Evolutionary conservation across 1,140 invertebrate species (phyloP), one percentile per base, ranked within the genome.

Genomic region (Zaprionus tsacasi): DNA sequence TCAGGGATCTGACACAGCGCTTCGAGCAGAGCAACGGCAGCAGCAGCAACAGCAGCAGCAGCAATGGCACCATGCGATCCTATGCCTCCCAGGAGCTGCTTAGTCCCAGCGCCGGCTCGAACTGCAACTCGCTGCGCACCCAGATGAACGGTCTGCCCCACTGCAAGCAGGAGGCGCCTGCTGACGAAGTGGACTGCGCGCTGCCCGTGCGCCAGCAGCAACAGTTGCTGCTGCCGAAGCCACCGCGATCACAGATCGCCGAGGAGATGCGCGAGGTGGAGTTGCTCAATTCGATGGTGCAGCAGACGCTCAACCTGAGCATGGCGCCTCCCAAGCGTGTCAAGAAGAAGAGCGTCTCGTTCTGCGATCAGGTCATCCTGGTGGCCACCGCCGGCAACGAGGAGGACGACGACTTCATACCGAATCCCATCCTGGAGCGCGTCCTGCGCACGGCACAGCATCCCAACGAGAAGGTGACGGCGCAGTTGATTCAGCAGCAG

Each of bases 261-360:
- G 93, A 93, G 76, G 93, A 94, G 81, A 92, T 94, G 10, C 91
- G 93, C n/a, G 93, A 94, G 80, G 93, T 94, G 48, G 93, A 94
- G 90, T 92, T 94, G 85, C 83, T 94, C 33, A 94, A 93, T 69
- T 91, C 92, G 7, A 93, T 93, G 73, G 93, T 94, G 21, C 93
- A 94, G 70, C 92, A 94, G 69, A 93, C 93, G 3, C 69, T 94
- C 3, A 91, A 89, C 70, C 80, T 83, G 50, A 86, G 45, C 45
- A 67, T 25, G 6, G 15, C 60, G 25, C 57, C 69, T 11, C 76
- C 75, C 7, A 94, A 94, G 76, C 94, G 95, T 63, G 94, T 95
- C 7, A 97, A 97, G 89, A 98, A 98, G 94, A 98, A 98, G 92
- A 97, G 96, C 79, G 98, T 98, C 1, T 98, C 97, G 0, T 98